phyloP scores from a whole-genome alignment of 2,113 vertebrate genomes.

The Clarias magur region DNA sequence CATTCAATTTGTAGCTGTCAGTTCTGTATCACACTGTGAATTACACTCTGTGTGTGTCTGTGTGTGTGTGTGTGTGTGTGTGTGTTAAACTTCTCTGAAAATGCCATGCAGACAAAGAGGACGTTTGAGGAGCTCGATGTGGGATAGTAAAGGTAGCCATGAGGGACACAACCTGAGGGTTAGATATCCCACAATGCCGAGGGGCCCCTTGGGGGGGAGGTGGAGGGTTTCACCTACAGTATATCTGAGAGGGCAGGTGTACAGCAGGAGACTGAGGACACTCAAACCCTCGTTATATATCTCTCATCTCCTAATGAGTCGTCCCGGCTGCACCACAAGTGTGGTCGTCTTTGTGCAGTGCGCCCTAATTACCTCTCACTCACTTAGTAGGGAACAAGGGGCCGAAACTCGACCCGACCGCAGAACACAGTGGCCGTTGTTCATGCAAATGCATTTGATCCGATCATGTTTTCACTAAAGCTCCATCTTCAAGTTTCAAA shows the following conservation, averaged over 20 bases:
- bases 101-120: neutral
- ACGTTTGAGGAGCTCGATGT: neutral
- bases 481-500: conserved; percentile 48
- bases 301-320: conserved; percentile 75
- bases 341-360: conserved; percentile 64
- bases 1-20: conserved; percentile 10
- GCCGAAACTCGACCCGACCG: conserved; percentile 55
- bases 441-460: conserved; percentile 24
- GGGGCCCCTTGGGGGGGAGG: neutral
- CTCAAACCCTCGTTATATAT: conserved; percentile 66
- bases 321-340: conserved; percentile 45
- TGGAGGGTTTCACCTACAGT: conserved; percentile 59
- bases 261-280: conserved; percentile 57
- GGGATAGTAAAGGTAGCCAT: neutral
- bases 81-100: neutral
- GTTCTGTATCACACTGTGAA: neutral
- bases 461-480: conserved; percentile 33
- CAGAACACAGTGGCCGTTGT: conserved; percentile 61
- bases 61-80: neutral
- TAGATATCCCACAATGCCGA: conserved; percentile 50
- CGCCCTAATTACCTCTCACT: conserved; percentile 72
- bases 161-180: conserved; percentile 1
- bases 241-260: conserved; percentile 64
- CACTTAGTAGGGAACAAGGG: conserved; percentile 68
- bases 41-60: neutral